Base-by-base conservation (phyloP, 2,888 invertebrate species). In the Silvanus unidentatus region DNA sequence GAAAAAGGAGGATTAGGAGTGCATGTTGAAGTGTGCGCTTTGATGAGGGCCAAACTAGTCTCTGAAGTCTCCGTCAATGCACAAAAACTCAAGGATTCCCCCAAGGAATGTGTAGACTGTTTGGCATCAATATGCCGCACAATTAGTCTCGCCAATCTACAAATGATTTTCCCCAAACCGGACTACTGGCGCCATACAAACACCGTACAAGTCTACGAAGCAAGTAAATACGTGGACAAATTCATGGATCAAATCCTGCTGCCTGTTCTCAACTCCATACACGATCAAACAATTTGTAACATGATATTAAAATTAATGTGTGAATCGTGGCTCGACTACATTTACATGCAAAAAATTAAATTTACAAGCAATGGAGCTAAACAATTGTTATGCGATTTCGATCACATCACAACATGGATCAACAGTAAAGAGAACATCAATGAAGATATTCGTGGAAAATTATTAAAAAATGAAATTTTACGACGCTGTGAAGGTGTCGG, bases 271-370 rank as follows among this genome's bases (percentile, higher is more conserved):
- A 77, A 78, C 54, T 86, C 90, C 36, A 85, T 88, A 2, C 78
- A 81, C 42, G 84, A 91, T 61, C 77, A 82, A 40, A 74, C 79
- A 4, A 84, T 87, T 34, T 77, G 85, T 16, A 86, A 88, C 59
- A 83, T 88, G 77, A 80, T 88, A 41, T 72, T 92, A 27, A 82
- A 84, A 64, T 81, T 91, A 22, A 84, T 89, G 75, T 88, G 91
- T 62, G 90, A 91, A 67, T 83, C 90, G 0, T 91, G 90, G 90
- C 73, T 92, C 41, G 88, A 91, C 66, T 88, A 88, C 59, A 90
- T 92, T 54, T 89, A 88, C 65, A 79, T 82, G 38, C 82, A 86
- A 53, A 83, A 83, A 68, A 84, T 91, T 15, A 88, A 86, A 65
- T 92, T 92, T 70, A 87, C 87, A 46, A 77, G 81, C 44, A 77